A percentile compares a stretch with the other conserved stretches of the same genome.
Conservation (phyloP, 2,113 vertebrate species). For the Notarius lentiginosus region DNA sequence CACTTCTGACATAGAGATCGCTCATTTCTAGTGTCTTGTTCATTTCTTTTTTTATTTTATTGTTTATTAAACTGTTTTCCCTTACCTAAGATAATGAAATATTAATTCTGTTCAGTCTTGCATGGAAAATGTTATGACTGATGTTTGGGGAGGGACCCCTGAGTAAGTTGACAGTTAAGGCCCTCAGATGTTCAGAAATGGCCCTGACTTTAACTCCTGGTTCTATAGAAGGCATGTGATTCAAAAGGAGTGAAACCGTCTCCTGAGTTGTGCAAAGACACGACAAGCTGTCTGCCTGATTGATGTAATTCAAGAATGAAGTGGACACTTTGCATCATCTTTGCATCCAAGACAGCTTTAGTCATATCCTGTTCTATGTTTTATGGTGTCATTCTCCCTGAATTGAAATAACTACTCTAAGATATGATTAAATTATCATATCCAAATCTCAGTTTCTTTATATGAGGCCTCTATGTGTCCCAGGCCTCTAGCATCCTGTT, state of each 20-base stretch:
- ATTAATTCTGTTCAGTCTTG: neutral
- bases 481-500: conserved; percentile 12
- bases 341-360: neutral
- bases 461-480: neutral
- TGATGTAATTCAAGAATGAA: conserved; percentile 1
- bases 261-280: neutral
- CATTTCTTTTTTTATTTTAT: neutral
- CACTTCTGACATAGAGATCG: neutral
- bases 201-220: neutral
- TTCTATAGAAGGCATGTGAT: neutral
- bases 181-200: neutral
- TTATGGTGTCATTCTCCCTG: neutral
- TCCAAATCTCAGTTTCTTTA: conserved; percentile 37
- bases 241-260: neutral
- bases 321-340: neutral
- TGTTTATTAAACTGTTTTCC: neutral
- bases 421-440: conserved; percentile 13
- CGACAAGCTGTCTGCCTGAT: conserved; percentile 15
- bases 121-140: neutral
- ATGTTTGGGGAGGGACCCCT: neutral
- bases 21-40: neutral
- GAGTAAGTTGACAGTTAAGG: neutral
- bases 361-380: neutral
- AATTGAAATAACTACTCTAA: neutral
- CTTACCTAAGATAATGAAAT: neutral